phyloP scores from a whole-genome alignment of 2,113 vertebrate genomes.

The Mastomys natalensis region DNA sequence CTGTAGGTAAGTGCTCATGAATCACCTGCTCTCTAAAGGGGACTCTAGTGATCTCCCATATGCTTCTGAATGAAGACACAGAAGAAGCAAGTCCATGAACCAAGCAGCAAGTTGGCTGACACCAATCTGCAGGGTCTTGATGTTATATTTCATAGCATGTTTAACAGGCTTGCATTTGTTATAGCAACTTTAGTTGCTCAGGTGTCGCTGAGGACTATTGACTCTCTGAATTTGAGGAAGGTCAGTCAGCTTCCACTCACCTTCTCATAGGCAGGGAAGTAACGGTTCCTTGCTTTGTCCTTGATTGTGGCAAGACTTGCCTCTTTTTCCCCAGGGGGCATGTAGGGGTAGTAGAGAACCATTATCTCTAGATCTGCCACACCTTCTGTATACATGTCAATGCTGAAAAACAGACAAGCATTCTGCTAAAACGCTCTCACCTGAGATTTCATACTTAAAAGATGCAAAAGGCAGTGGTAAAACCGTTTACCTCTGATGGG shows the following conservation, averaged over 20 bases:
- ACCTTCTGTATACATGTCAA: constrained; percentile 91
- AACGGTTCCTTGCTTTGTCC: constrained; percentile 83
- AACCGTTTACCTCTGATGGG: neutral
- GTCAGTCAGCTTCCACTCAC: constrained; percentile 75
- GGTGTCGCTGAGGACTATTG: neutral
- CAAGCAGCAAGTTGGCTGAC: too few species aligned
- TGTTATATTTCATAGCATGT: neutral
- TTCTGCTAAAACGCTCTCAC: neutral
- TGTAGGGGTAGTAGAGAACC: constrained; percentile 70
- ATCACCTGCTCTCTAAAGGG: neutral
- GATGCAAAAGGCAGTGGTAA: neutral
- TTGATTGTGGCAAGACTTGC: constrained; percentile 79
- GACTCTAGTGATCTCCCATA: neutral
- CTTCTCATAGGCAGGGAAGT: constrained; percentile 90
- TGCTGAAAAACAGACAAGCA: constrained; percentile 82
- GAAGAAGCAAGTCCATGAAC: neutral
- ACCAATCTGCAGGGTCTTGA: neutral
- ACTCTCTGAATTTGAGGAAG: neutral
- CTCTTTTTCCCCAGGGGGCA: constrained; percentile 67
- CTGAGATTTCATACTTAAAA: neutral
- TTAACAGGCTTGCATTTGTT: neutral
- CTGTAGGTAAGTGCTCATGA: neutral
- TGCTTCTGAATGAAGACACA: neutral
- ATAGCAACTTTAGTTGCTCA: neutral
- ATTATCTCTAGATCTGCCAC: constrained; percentile 85